Evolutionary conservation across 2,797 vertebrate species (phyloP), one percentile per base, ranked within the genome.

Genomic region (Esox masquinongy): DNA sequence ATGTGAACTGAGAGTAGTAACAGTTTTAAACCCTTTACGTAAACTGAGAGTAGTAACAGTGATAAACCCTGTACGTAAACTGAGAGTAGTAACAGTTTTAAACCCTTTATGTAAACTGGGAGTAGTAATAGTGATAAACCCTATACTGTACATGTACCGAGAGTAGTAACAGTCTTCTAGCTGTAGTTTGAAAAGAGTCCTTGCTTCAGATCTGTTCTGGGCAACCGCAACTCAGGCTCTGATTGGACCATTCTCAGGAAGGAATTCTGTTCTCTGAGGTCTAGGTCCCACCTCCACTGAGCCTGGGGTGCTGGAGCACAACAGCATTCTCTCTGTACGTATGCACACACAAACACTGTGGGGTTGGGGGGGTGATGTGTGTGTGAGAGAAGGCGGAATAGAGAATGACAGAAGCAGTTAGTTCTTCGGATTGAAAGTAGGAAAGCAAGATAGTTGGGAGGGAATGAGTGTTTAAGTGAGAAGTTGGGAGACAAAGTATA

Each of bases 221-320:
- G 91, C 88, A 80, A 84, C 90, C 88, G 79, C 91, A 90, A 84
- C 80, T 83, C 81, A 77, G 66, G 29, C 70, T 87, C 83, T 68
- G 86, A 95, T 95, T 95, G 94, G 94, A 56, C 73, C 89, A 83
- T 75, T 17, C 69, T 26, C 85, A 86, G 86, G 89, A 90, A 95
- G 95, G 95, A 95, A 94, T 96, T 96, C 87, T 81, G 92, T 93
- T 94, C 19, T 93, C 86, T 84, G 89, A 92, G 90, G 82, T 80
- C 78, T 78, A 88, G 90, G 84, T 90, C 84, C 94, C 94, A 70
- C 90, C 92, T 83, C 86, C 89, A 84, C 77, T 73, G 59, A 87
- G 91, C 86, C 70, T 80, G 64, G 73, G 88, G 89, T 90, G 82
- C 80, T 91, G 86, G 88, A 47, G 90, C 84, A 87, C 80, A 79